These are phyloP conservation scores for Noctilio leporinus DNA, from an alignment of 2,113 vertebrate genomes.

Conservation along the genomic window DNA sequence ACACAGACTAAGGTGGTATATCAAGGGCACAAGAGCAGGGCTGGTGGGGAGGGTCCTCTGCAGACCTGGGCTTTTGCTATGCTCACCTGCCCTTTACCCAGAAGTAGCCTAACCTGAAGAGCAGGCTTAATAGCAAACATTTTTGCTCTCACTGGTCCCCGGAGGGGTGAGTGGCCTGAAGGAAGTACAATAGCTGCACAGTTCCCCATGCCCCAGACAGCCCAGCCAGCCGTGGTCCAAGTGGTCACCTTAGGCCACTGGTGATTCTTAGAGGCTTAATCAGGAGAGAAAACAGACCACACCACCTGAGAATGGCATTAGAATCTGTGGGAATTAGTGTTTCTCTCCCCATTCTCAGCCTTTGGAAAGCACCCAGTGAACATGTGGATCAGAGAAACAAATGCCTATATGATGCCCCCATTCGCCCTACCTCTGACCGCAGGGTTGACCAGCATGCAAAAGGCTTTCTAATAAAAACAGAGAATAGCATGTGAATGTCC, in stretches of 20 bases:
- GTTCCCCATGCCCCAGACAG: neutral
- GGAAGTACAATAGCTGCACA: too few relatives aligned
- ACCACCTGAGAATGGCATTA: accelerated
- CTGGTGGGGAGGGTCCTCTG: accelerated
- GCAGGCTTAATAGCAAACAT: accelerated
- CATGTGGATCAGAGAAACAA: neutral
- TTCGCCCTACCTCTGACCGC: neutral
- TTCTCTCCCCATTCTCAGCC: neutral
- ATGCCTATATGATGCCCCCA: accelerated
- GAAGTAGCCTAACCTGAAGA: neutral
- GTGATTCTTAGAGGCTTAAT: neutral
- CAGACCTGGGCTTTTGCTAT: neutral
- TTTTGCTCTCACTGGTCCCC: neutral
- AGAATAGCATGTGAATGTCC: accelerated
- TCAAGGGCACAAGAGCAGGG: too few relatives aligned
- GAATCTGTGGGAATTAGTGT: neutral
- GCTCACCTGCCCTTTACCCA: neutral
- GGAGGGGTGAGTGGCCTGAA: too few relatives aligned
- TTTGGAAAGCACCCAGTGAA: neutral
- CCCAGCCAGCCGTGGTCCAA: neutral
- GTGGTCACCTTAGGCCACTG: neutral
- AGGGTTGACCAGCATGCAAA: neutral
- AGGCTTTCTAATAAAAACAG: too few relatives aligned
- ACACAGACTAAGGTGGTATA: neutral
- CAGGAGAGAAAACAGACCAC: neutral